Conservation (phyloP, 2,113 vertebrate species). For the Phocoena phocoena region DNA sequence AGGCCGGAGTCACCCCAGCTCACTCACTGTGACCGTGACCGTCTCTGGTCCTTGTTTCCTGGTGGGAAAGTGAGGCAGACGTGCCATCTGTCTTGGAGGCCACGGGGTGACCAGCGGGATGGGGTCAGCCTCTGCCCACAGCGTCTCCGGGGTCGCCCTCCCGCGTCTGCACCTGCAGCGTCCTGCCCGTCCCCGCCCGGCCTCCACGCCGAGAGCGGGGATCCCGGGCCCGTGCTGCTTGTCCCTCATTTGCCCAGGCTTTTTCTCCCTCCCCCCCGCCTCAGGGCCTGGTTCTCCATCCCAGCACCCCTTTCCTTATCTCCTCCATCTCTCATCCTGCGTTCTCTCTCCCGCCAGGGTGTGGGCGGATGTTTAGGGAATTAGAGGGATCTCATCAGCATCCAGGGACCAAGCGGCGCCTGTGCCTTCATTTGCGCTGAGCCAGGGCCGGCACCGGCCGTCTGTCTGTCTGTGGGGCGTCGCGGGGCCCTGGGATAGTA, state of each 20-base stretch:
- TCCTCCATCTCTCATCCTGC: not conserved
- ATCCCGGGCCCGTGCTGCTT: not conserved
- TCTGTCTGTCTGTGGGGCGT: not conserved
- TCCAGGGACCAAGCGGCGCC: not conserved
- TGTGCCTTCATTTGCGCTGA: not conserved
- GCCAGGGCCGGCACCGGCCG: not conserved
- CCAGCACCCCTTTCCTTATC: not conserved
- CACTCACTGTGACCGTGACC: rapidly evolving
- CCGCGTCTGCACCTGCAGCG: not conserved
- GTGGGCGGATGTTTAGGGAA: not conserved
- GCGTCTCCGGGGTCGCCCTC: rapidly evolving
- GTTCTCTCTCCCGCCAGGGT: not conserved
- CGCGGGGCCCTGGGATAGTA: not conserved
- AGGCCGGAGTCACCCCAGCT: not conserved
- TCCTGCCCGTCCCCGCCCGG: not conserved
- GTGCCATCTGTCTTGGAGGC: not conserved
- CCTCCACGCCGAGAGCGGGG: not conserved
- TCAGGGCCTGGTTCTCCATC: not conserved
- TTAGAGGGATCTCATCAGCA: not conserved
- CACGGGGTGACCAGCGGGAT: not conserved
- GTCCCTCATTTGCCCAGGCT: not conserved
- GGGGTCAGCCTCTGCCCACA: not conserved
- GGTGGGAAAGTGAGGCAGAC: rapidly evolving
- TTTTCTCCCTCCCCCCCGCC: not conserved
- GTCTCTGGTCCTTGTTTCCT: not conserved